phyloP scores from a whole-genome alignment of 2,888 invertebrate genomes.

The Pseudolycoriella hygida region DNA sequence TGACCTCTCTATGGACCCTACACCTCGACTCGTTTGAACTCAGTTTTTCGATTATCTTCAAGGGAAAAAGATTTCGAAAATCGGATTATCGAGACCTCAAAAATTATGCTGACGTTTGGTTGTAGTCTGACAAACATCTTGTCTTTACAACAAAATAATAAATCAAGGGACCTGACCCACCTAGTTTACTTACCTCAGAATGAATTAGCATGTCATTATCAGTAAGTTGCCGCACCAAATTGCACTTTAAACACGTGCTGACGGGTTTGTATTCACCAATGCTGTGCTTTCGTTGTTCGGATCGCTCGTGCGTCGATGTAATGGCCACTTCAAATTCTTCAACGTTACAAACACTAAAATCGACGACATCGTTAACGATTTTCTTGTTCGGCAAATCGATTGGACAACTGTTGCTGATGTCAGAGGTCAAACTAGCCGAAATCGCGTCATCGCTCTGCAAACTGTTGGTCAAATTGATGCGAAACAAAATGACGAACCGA shows the following conservation, averaged over 20 bases:
- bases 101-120: neutral
- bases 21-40: too few relatives aligned
- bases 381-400: neutral
- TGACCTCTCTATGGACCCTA: too few relatives aligned
- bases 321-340: neutral
- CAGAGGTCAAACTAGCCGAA: slow-evolving; percentile 9
- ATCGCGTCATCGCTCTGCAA: slow-evolving; percentile 6
- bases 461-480: slow-evolving; percentile 21
- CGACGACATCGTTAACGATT: neutral
- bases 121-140: too few relatives aligned
- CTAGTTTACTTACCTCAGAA: neutral
- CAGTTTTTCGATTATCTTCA: too few relatives aligned
- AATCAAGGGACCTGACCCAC: too few relatives aligned
- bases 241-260: neutral
- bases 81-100: too few relatives aligned
- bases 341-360: neutral
- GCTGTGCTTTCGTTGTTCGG: neutral
- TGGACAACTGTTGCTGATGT: neutral
- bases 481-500: slow-evolving; percentile 43
- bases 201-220: neutral
- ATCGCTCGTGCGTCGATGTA: neutral
- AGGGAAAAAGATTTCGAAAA: too few relatives aligned
- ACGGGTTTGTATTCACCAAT: slow-evolving; percentile 1
- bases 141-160: too few relatives aligned
- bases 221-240: neutral